Evolutionary conservation across 2,113 vertebrate genomes (phyloP).

Genomic region (Ramphastos sulfuratus): DNA sequence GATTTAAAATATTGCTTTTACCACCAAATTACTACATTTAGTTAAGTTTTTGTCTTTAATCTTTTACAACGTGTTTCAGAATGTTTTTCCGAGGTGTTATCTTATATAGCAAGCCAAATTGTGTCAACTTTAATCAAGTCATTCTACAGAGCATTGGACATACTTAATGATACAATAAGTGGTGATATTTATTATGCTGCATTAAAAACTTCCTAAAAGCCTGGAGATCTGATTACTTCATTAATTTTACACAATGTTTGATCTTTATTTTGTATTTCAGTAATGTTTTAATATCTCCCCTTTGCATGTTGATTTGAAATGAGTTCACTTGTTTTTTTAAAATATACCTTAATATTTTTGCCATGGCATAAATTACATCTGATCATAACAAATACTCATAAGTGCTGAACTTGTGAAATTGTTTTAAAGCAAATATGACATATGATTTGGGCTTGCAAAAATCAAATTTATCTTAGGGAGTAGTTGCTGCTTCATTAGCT

Average conservation of each 20-base stretch:
- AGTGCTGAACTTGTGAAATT: conserved; percentile 3
- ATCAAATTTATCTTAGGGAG: background rate
- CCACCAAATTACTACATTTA: conserved; percentile 15
- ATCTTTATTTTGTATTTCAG: conserved; percentile 5
- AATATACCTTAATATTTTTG: conserved; percentile 1
- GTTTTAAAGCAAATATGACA: background rate
- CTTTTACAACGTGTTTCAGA: conserved; percentile 38
- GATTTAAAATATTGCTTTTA: conserved; percentile 1
- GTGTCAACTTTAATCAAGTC: conserved; percentile 25
- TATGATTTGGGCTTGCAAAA: background rate
- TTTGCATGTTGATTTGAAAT: background rate
- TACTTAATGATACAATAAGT: conserved; percentile 44
- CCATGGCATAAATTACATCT: background rate
- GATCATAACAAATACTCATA: background rate
- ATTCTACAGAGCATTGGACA: conserved; percentile 60
- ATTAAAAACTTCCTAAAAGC: conserved; percentile 59
- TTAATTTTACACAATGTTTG: conserved; percentile 38
- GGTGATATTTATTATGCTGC: conserved; percentile 58
- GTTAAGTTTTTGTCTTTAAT: conserved; percentile 44
- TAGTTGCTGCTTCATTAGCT: background rate
- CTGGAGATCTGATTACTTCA: conserved; percentile 47
- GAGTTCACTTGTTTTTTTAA: background rate
- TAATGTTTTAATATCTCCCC: background rate
- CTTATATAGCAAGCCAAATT: conserved; percentile 31
- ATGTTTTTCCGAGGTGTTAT: conserved; percentile 32